These are phyloP conservation scores for Danio rerio DNA, from an alignment of 2,113 vertebrate genomes.

Conservation along the genomic window GRCz12tu NC_133198.1:20969501-20970000, in stretches of 20 bases:
- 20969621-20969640: constrained; percentile 26
- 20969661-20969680: constrained; percentile 28
- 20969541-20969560: constrained; percentile 18
- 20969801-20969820: constrained; percentile 8
- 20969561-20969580: constrained; percentile 16
- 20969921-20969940: not conserved
- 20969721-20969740: constrained; percentile 18
- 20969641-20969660: constrained; percentile 16
- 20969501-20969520: constrained; percentile 9
- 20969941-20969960: no score
- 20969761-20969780: constrained; percentile 2
- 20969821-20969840: not conserved
- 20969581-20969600: constrained; percentile 35
- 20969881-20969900: not conserved
- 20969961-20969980: no score
- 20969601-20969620: constrained; percentile 11
- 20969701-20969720: constrained; percentile 34
- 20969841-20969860: not conserved
- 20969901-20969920: no score
- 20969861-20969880: not conserved
- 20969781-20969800: constrained; percentile 1
- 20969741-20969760: not conserved
- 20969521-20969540: constrained; percentile 16
- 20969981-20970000: no score
- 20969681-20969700: constrained; percentile 20